These are phyloP conservation scores for Catharus minimus DNA, from an alignment of 2,113 vertebrate genomes.

Conservation along the genomic window DNA sequence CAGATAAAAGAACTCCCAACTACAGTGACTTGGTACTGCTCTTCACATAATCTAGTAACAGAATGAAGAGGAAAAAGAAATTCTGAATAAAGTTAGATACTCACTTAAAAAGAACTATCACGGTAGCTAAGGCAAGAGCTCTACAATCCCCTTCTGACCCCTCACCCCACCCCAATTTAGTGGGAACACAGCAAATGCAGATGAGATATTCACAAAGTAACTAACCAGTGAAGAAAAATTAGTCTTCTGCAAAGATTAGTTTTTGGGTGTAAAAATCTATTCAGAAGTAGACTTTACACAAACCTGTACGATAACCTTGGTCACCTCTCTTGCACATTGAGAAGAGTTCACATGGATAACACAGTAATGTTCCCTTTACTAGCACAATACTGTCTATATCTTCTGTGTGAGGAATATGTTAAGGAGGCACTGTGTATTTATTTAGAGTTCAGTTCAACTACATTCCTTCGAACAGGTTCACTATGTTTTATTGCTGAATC, in stretches of 20 bases:
- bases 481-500: not conserved
- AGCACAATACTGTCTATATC: no score
- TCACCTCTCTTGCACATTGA: not conserved
- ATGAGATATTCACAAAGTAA: not conserved
- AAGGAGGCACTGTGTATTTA: not conserved
- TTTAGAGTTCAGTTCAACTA: not conserved
- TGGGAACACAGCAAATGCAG: not conserved
- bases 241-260: not conserved
- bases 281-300: not conserved
- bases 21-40: not conserved
- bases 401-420: not conserved
- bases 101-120: not conserved
- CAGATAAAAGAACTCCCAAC: not conserved
- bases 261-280: not conserved
- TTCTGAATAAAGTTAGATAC: not conserved
- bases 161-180: fast-evolving
- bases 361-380: not conserved
- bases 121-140: not conserved
- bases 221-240: not conserved
- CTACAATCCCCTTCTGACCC: fast-evolving
- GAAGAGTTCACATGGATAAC: not conserved
- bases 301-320: not conserved
- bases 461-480: not conserved
- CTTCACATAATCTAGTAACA: not conserved
- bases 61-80: not conserved